Evolutionary conservation across 1,140 invertebrate species (phyloP).

Genomic region (Drosophila seguyi): DNA sequence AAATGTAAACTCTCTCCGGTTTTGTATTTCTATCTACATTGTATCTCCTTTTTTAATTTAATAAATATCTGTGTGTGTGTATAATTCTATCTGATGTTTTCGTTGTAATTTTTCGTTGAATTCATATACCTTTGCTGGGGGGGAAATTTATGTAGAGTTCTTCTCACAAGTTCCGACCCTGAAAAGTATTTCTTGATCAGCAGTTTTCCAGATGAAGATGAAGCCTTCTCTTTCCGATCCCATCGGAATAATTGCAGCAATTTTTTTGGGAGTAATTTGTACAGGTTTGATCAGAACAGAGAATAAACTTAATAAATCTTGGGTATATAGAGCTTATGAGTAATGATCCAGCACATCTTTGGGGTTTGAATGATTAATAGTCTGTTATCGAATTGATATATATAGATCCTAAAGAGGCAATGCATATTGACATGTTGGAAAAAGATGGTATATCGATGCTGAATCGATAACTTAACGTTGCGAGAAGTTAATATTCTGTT

Average conservation of each 20-base stretch:
- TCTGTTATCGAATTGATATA: neutral
- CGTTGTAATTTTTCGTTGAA: neutral
- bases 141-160: neutral
- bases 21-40: neutral
- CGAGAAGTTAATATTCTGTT: neutral
- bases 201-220: neutral
- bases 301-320: neutral
- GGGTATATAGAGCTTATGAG: neutral
- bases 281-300: neutral
- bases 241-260: neutral
- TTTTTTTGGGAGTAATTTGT: constrained; percentile 3
- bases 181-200: neutral
- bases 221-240: neutral
- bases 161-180: neutral
- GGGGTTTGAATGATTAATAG: neutral
- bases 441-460: neutral
- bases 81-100: neutral
- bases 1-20: neutral
- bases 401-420: neutral
- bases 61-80: neutral
- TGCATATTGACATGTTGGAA: neutral
- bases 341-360: neutral
- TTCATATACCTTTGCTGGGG: neutral
- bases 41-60: neutral
- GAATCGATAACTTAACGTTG: neutral